Conservation (phyloP, 2,113 vertebrate genomes). For the Penelope pileata region DNA sequence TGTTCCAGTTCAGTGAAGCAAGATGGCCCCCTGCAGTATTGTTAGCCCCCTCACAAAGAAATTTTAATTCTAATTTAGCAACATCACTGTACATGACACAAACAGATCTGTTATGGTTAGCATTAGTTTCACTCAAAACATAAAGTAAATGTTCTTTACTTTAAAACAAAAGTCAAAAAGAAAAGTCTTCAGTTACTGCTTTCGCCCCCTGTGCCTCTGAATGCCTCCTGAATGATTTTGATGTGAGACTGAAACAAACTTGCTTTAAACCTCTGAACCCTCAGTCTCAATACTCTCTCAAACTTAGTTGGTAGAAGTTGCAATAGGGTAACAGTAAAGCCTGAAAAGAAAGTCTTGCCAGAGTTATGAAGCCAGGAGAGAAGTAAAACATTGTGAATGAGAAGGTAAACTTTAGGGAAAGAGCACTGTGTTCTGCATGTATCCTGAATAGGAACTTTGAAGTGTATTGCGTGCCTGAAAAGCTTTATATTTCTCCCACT, state of each 20-base stretch:
- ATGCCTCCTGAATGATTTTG: background rate
- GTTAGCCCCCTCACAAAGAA: constrained; percentile 55
- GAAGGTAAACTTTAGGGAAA: background rate
- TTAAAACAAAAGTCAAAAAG: background rate
- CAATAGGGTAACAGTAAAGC: background rate
- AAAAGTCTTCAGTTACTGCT: background rate
- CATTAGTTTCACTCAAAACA: background rate
- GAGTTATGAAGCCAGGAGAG: background rate
- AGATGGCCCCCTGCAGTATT: constrained; percentile 75
- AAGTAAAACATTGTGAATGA: background rate
- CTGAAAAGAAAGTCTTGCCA: background rate
- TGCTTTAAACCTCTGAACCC: background rate
- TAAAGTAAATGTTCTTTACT: background rate
- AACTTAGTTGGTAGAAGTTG: background rate
- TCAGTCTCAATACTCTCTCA: background rate
- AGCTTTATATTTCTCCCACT: background rate
- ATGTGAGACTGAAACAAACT: background rate
- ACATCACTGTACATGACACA: background rate
- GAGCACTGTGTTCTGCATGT: background rate
- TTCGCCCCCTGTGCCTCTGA: background rate
- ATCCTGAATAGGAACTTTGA: background rate
- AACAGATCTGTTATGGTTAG: constrained; percentile 11
- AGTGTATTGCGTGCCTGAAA: background rate
- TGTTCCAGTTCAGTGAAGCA: constrained; percentile 77
- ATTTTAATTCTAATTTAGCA: constrained; percentile 12